Evolutionary conservation across 2,797 vertebrate genomes (phyloP).

Genomic region (Lacerta viridis): DNA sequence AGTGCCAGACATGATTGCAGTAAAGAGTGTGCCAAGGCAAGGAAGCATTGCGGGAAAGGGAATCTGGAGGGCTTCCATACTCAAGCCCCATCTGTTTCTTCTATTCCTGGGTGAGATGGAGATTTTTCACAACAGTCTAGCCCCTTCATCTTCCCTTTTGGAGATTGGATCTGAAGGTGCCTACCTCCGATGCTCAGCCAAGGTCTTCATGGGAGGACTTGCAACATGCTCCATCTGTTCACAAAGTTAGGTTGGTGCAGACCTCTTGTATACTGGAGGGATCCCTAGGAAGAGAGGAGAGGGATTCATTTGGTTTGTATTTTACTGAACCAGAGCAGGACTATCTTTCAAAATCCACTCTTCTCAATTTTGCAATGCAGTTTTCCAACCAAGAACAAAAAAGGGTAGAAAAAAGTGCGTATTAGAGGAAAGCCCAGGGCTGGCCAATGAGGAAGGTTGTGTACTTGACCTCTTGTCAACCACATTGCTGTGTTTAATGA

Average conservation of each 20-base stretch:
- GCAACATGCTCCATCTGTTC: background rate
- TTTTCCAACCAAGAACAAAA: too few relatives aligned
- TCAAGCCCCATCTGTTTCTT: constrained; percentile 22
- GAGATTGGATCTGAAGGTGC: background rate
- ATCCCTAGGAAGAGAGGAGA: background rate
- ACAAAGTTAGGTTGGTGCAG: background rate
- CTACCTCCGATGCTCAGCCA: background rate
- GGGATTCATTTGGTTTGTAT: too few relatives aligned
- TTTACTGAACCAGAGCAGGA: too few relatives aligned
- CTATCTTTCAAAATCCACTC: too few relatives aligned
- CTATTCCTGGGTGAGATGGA: background rate
- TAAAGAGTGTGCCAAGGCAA: background rate
- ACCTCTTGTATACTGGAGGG: background rate
- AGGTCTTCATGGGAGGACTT: background rate
- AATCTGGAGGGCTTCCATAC: constrained; percentile 31
- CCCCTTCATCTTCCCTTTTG: background rate
- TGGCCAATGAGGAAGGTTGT: too few relatives aligned
- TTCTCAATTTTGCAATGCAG: too few relatives aligned
- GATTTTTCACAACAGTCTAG: background rate
- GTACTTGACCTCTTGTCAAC: too few relatives aligned
- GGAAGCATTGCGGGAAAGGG: background rate
- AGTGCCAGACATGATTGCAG: constrained; percentile 15
- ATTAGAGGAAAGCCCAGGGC: too few relatives aligned
- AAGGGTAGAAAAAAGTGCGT: too few relatives aligned
- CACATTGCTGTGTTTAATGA: too few relatives aligned